These are phyloP conservation scores for Platycheirus rosarum DNA, from an alignment of 2,888 invertebrate genomes.

Conservation along the genomic window DNA sequence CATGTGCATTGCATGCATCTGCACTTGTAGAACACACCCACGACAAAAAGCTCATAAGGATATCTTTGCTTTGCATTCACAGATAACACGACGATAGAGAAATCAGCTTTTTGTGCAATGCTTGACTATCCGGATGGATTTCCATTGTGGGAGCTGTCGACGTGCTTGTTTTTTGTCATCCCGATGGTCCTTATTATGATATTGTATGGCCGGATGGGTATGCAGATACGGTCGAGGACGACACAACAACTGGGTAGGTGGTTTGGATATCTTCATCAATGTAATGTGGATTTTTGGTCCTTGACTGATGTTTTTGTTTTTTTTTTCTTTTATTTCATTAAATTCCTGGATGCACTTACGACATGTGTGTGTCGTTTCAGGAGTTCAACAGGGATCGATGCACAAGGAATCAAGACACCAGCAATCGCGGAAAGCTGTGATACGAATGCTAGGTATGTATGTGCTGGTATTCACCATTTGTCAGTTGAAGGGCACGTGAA, in stretches of 20 bases:
- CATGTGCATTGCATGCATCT: neutral
- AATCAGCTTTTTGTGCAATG: slow-evolving; percentile 92
- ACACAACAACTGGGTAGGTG: slow-evolving; percentile 82
- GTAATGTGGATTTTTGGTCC: neutral
- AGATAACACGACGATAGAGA: slow-evolving; percentile 84
- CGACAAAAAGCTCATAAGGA: too few species aligned
- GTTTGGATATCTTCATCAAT: neutral
- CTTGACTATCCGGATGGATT: slow-evolving; percentile 85
- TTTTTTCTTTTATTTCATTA: slow-evolving; percentile 20
- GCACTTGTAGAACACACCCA: slow-evolving; percentile 2
- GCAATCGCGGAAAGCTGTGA: slow-evolving; percentile 89
- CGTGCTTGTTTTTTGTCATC: slow-evolving; percentile 91
- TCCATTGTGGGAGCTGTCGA: slow-evolving; percentile 91
- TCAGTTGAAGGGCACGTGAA: neutral
- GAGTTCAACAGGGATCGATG: slow-evolving; percentile 85
- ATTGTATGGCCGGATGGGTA: slow-evolving; percentile 91
- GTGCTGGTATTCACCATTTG: neutral
- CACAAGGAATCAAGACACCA: slow-evolving; percentile 88
- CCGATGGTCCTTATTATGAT: slow-evolving; percentile 89
- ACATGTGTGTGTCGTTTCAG: slow-evolving; percentile 73
- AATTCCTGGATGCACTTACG: slow-evolving; percentile 25
- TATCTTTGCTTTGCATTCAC: slow-evolving; percentile 68
- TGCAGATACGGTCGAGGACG: slow-evolving; percentile 85
- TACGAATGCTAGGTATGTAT: slow-evolving; percentile 90
- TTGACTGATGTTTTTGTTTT: slow-evolving; percentile 13